Conservation (phyloP, 2,113 vertebrate genomes). For the Crotalus horridus region DNA sequence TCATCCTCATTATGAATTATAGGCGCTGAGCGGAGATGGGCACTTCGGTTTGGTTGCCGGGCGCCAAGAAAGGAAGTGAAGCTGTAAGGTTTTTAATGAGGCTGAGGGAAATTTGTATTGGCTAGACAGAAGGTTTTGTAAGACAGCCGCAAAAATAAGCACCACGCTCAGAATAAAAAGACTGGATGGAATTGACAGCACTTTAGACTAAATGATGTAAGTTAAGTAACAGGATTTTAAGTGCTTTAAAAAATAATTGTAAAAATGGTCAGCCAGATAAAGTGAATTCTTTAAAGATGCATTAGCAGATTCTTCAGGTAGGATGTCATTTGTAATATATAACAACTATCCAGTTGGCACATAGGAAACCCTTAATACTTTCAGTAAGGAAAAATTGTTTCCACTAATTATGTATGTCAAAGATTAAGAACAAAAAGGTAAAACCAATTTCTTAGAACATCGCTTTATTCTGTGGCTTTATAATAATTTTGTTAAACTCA, state of each 20-base stretch:
- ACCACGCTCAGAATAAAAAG: neutral
- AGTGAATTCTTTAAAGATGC: neutral
- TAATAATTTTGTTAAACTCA: neutral
- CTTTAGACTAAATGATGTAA: neutral
- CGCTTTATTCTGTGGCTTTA: neutral
- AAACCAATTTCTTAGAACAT: neutral
- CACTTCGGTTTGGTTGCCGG: neutral
- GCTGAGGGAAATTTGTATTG: neutral
- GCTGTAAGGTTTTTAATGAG: neutral
- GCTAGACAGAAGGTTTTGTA: neutral
- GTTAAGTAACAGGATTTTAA: neutral
- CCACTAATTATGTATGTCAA: neutral
- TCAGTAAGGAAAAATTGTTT: accelerated
- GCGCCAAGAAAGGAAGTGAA: neutral
- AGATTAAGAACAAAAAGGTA: neutral
- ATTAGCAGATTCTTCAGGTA: neutral
- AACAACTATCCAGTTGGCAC: neutral
- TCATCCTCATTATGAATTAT: neutral
- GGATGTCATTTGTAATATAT: neutral
- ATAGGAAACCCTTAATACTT: neutral
- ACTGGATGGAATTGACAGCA: neutral
- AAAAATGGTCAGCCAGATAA: neutral
- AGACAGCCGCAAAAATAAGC: neutral
- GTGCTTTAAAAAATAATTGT: neutral
- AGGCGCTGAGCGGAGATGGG: conserved; percentile 44